Evolutionary conservation across 2,113 vertebrate genomes (phyloP).

Genomic region (Erinaceus europaeus): DNA sequence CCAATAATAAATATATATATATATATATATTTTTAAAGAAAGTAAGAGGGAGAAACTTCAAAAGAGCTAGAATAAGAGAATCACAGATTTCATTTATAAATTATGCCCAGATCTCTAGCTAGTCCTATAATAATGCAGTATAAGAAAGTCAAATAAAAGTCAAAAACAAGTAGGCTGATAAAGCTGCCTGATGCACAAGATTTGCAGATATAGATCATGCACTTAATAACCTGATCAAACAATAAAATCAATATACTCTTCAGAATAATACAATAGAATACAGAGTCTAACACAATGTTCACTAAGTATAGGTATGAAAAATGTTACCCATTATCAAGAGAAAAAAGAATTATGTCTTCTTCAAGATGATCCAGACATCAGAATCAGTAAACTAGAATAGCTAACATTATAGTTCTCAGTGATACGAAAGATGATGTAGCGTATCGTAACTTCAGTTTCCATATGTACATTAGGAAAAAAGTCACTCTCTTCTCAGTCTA

Average conservation of each 20-base stretch:
- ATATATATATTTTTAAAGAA: too few species aligned
- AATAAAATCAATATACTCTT: background rate
- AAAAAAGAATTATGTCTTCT: too few species aligned
- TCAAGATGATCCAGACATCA: background rate
- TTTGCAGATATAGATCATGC: background rate
- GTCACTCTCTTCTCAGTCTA: background rate
- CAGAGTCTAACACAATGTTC: background rate
- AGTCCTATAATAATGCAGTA: background rate
- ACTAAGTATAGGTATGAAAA: background rate
- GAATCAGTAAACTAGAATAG: background rate
- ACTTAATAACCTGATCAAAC: background rate
- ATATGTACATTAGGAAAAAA: background rate
- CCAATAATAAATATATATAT: too few species aligned
- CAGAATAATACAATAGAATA: background rate
- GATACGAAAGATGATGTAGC: background rate
- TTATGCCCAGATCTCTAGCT: background rate
- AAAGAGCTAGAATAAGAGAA: background rate
- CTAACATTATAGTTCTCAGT: background rate
- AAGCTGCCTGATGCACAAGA: background rate
- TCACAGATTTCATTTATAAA: background rate
- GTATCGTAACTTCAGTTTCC: background rate
- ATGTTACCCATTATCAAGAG: background rate
- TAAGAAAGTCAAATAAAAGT: background rate
- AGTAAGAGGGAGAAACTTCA: background rate
- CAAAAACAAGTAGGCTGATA: background rate